phyloP scores from a whole-genome alignment of 2,888 invertebrate genomes.

The Dyspetes luteomarginatus region DNA sequence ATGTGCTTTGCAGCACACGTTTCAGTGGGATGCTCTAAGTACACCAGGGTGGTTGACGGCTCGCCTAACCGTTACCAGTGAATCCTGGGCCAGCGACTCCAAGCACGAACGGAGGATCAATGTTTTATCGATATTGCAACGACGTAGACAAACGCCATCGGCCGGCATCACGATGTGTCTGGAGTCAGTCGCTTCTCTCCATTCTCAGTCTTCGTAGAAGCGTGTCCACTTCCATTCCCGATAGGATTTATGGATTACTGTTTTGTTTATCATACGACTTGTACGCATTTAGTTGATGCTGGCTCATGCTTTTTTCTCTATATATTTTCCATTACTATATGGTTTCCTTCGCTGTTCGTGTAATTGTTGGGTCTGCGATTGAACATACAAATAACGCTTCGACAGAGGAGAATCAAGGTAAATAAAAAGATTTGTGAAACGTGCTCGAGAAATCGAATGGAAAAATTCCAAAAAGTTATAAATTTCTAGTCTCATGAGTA shows the following conservation, averaged over 20 bases:
- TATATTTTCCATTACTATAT: slow-evolving; percentile 1
- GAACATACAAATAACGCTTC: slow-evolving; percentile 17
- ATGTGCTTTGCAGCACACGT: too few relatives aligned
- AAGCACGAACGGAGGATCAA: slow-evolving; percentile 80
- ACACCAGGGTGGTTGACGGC: slow-evolving; percentile 58
- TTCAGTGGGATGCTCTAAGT: slow-evolving; percentile 58
- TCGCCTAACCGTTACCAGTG: slow-evolving; percentile 70
- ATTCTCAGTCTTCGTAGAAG: slow-evolving; percentile 70
- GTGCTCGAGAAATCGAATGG: slow-evolving; percentile 26
- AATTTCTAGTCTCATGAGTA: slow-evolving; percentile 34
- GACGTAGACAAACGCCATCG: slow-evolving; percentile 67
- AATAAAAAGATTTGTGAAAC: slow-evolving; percentile 38
- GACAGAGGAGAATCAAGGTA: neutral
- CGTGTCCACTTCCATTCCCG: slow-evolving; percentile 77
- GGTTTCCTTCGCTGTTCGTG: neutral
- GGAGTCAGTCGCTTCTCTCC: slow-evolving; percentile 67
- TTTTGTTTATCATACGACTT: slow-evolving; percentile 77
- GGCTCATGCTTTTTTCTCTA: slow-evolving; percentile 30
- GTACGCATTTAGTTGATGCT: slow-evolving; percentile 70
- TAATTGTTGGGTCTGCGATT: neutral
- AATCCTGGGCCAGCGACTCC: slow-evolving; percentile 76
- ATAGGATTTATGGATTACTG: slow-evolving; percentile 78
- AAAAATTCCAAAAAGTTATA: slow-evolving; percentile 34
- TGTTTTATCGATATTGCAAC: slow-evolving; percentile 80
- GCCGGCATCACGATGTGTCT: slow-evolving; percentile 71